A percentile compares a stretch with the other conserved stretches of the same genome.
Conservation (phyloP, 2,888 invertebrate species). For the Bimastos eiseni region DNA sequence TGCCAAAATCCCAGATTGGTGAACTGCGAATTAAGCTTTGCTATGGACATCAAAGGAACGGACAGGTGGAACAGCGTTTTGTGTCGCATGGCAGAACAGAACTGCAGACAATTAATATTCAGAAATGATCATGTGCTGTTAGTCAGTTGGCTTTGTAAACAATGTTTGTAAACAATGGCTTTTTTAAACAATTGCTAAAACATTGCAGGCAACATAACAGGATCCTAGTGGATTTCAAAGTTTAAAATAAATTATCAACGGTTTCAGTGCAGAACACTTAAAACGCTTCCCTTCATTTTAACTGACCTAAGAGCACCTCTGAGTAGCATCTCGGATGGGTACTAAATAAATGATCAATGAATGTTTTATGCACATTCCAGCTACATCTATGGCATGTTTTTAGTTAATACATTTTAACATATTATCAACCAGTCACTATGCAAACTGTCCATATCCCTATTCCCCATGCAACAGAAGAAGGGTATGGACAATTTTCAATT, state of each 20-base stretch:
- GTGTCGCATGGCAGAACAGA: background rate
- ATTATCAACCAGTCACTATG: background rate
- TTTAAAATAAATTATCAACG: background rate
- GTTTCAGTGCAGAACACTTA: too few species aligned
- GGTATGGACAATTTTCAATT: background rate
- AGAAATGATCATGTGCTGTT: background rate
- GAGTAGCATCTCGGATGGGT: background rate
- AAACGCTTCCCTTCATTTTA: too few species aligned
- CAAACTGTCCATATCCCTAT: background rate
- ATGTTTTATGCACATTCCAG: background rate
- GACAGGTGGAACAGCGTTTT: constrained; percentile 56
- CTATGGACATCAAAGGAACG: constrained; percentile 71
- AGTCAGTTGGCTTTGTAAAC: background rate
- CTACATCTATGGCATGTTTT: background rate
- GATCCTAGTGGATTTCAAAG: background rate
- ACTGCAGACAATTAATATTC: constrained; percentile 5
- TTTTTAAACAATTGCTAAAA: background rate
- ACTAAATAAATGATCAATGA: background rate
- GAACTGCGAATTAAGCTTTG: constrained; percentile 75
- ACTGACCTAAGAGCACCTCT: background rate
- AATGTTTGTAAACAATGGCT: too few species aligned
- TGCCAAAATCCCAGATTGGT: constrained; percentile 73
- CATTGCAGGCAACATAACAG: too few species aligned
- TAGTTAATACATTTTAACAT: background rate
- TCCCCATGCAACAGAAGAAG: background rate